These are phyloP conservation scores for Sinotaia quadrata DNA, from an alignment of 2,888 invertebrate species.

Conservation along the genomic window DNA sequence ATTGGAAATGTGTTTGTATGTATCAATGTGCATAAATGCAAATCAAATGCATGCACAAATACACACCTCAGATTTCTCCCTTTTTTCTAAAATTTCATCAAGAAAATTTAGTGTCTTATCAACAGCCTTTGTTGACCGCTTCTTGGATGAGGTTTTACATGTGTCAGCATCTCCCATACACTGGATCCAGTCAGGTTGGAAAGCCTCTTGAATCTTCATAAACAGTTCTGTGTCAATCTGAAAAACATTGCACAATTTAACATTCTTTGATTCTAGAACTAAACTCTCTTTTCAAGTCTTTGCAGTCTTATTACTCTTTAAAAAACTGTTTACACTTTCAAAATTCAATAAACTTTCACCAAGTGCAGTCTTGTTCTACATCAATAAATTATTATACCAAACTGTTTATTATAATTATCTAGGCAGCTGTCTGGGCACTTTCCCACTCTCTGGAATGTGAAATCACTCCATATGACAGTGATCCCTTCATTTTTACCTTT, in stretches of 20 bases:
- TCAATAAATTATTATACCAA: too few species aligned
- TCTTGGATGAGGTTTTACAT: conserved; percentile 79
- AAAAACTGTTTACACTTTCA: too few species aligned
- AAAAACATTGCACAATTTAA: conserved; percentile 49
- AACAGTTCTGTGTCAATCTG: conserved; percentile 75
- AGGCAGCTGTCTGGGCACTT: too few species aligned
- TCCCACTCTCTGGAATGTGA: too few species aligned
- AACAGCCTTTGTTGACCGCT: conserved; percentile 82
- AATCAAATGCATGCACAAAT: neutral
- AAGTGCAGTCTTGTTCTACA: too few species aligned
- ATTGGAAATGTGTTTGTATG: neutral
- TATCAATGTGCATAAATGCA: neutral
- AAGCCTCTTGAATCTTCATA: conserved; percentile 84
- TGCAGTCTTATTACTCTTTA: too few species aligned
- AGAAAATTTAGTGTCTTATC: conserved; percentile 81
- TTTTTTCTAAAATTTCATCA: conserved; percentile 80
- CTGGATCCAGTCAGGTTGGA: conserved; percentile 87
- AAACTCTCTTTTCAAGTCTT: too few species aligned
- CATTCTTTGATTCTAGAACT: too few species aligned
- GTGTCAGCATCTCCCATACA: conserved; percentile 86
- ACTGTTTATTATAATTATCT: too few species aligned
- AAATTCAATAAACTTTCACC: too few species aligned
- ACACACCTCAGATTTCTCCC: conserved; percentile 76
- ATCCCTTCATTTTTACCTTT: too few species aligned
- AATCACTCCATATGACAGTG: too few species aligned